phyloP scores from a whole-genome alignment of 2,113 vertebrate genomes.

The Oplegnathus fasciatus region DNA sequence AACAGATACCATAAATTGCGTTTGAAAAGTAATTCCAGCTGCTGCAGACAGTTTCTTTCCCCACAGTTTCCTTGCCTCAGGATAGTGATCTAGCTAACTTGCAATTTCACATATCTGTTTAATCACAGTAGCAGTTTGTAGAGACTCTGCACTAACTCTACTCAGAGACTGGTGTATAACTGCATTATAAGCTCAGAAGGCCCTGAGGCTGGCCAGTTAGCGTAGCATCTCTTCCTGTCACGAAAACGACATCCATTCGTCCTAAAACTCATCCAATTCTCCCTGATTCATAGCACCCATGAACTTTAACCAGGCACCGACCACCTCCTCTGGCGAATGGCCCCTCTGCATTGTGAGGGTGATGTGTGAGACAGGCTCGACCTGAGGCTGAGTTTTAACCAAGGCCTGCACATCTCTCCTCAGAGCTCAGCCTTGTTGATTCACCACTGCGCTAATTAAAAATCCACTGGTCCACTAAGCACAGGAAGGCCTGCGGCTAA shows the following conservation, averaged over 20 bases:
- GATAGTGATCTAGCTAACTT: constrained; percentile 43
- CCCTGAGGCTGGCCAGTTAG: constrained; percentile 38
- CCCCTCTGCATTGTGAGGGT: constrained; percentile 28
- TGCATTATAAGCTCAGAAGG: constrained; percentile 23
- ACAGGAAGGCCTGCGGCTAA: constrained; percentile 57
- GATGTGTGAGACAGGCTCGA: constrained; percentile 43
- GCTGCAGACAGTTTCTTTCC: background rate
- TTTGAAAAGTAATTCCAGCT: constrained; percentile 18
- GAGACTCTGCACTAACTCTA: constrained; percentile 24
- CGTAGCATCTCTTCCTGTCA: constrained; percentile 34
- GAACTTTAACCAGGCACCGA: constrained; percentile 48
- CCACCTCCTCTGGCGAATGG: constrained; percentile 5
- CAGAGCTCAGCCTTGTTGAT: constrained; percentile 64
- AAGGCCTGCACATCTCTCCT: constrained; percentile 52
- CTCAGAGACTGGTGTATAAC: constrained; percentile 33
- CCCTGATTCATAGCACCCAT: constrained; percentile 48
- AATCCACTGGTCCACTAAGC: constrained; percentile 61
- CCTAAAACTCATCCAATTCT: constrained; percentile 37
- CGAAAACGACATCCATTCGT: constrained; percentile 37
- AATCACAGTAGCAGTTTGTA: constrained; percentile 41
- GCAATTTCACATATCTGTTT: constrained; percentile 50
- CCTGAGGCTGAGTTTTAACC: constrained; percentile 58
- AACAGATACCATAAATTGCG: constrained; percentile 10
- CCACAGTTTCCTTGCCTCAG: constrained; percentile 18
- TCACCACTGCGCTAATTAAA: constrained; percentile 71